Evolutionary conservation across 2,113 vertebrate genomes (phyloP).

Genomic region (Channa maculata): DNA sequence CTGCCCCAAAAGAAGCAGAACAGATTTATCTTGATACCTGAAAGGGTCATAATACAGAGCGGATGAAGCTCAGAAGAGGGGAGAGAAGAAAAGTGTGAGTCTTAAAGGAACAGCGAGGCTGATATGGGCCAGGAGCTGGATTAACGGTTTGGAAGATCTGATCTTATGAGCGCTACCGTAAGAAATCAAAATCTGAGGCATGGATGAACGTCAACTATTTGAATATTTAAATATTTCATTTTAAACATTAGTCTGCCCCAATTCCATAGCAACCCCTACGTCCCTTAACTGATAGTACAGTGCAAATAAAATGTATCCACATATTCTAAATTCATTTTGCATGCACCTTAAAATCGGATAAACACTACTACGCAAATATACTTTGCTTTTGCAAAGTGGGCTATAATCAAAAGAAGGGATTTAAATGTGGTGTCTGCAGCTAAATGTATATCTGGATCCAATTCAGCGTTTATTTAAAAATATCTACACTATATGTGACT

Average conservation of each 20-base stretch:
- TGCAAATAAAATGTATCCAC: not conserved
- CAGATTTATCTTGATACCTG: not conserved
- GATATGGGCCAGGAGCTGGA: slow-evolving; percentile 21
- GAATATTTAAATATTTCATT: not conserved
- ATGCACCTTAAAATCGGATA: too few relatives aligned
- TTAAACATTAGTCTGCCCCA: not conserved
- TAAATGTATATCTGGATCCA: too few relatives aligned
- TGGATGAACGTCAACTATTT: not conserved
- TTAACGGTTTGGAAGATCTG: slow-evolving; percentile 31
- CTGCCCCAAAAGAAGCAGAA: not conserved
- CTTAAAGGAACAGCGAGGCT: slow-evolving; percentile 20
- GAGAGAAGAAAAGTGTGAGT: slow-evolving; percentile 16
- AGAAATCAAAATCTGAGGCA: slow-evolving; percentile 32
- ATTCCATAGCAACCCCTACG: not conserved
- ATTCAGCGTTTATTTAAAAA: too few relatives aligned
- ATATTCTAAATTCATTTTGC: not conserved
- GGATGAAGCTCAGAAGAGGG: slow-evolving; percentile 23
- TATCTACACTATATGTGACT: too few relatives aligned
- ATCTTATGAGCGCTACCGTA: not conserved
- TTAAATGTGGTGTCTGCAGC: too few relatives aligned
- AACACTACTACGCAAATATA: too few relatives aligned
- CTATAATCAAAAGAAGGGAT: too few relatives aligned
- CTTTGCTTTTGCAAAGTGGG: too few relatives aligned
- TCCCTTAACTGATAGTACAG: not conserved
- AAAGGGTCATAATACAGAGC: not conserved